Conservation (phyloP, 2,113 vertebrate species). For the Herpetotheres cachinnans region DNA sequence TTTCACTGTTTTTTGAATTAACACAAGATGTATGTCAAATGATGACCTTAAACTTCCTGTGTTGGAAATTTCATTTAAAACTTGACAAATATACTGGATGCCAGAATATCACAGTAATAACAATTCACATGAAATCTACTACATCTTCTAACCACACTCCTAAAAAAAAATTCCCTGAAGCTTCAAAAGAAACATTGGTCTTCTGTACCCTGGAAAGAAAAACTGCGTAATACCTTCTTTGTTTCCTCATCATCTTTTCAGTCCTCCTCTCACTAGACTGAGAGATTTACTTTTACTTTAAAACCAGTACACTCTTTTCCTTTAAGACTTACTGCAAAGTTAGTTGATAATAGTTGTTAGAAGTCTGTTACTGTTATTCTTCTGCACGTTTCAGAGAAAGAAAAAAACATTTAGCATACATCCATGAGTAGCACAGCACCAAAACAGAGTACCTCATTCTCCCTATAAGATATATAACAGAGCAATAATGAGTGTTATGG, state of each 20-base stretch:
- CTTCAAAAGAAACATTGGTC: not conserved
- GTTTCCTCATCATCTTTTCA: not conserved
- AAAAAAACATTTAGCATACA: not conserved
- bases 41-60: conserved; percentile 56
- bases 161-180: not conserved
- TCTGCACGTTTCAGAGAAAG: not conserved
- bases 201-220: not conserved
- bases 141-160: not conserved
- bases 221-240: not conserved
- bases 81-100: conserved; percentile 42
- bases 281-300: not conserved
- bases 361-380: not conserved
- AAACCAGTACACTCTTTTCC: not conserved
- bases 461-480: not conserved
- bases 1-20: conserved; percentile 67
- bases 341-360: not conserved
- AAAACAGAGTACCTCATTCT: not conserved
- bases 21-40: conserved; percentile 59
- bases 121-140: not conserved
- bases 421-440: not conserved
- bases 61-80: conserved; percentile 63
- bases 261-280: not conserved
- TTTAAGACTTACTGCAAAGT: not conserved
- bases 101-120: not conserved
- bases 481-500: not conserved